Percentiles rank a stretch among this genome's conserved stretches.
These are phyloP conservation scores for Saccostrea cuccullata DNA, from an alignment of 1,140 invertebrate species.

Conservation along the genomic window DNA sequence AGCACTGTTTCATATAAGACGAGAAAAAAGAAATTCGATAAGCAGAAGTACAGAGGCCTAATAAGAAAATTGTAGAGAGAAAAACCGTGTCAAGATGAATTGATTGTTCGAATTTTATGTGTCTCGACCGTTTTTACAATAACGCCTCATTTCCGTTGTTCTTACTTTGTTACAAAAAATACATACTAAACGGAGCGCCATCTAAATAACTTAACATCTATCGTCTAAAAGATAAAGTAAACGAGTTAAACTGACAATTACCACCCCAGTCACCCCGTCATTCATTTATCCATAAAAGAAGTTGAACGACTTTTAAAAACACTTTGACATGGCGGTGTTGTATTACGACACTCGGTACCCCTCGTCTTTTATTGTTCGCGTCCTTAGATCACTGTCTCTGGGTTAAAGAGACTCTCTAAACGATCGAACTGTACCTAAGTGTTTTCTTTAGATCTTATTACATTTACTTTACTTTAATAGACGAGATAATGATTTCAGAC, in stretches of 20 bases:
- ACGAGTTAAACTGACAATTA: not conserved
- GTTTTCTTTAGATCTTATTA: not conserved
- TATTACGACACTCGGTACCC: not conserved
- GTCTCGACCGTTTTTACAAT: slow-evolving; percentile 19
- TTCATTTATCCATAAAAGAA: not conserved
- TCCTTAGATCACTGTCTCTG: not conserved
- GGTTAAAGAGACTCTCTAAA: not conserved
- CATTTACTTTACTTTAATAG: slow-evolving; percentile 3
- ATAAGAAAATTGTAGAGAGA: not conserved
- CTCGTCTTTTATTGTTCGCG: not conserved
- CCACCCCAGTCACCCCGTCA: not conserved
- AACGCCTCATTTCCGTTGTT: not conserved
- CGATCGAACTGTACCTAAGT: not conserved
- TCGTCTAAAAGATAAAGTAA: not conserved
- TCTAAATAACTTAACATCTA: not conserved
- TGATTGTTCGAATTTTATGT: not conserved
- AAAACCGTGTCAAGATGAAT: not conserved
- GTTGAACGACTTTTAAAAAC: not conserved
- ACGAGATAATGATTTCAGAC: not conserved
- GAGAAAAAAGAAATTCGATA: too few species aligned
- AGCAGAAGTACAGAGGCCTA: too few species aligned
- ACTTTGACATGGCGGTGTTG: not conserved
- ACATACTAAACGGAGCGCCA: not conserved
- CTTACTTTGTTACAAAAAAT: not conserved
- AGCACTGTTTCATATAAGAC: too few species aligned